Percentiles rank a stretch among this genome's conserved stretches.
Conservation (phyloP, 2,888 invertebrate species). For the Phytoseiulus persimilis region DNA sequence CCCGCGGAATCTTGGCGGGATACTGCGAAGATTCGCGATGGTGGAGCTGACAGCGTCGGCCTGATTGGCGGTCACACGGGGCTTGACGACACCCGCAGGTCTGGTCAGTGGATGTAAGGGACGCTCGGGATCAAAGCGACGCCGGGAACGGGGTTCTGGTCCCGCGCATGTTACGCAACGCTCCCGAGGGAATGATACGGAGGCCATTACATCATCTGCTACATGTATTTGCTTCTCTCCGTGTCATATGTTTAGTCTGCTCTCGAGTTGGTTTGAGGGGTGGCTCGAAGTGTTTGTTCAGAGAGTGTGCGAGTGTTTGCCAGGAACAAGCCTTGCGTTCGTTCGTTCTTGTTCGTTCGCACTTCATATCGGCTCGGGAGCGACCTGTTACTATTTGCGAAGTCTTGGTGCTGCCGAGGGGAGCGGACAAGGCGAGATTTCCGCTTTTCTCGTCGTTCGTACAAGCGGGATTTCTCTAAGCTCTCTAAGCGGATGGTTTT, state of each 20-base stretch:
- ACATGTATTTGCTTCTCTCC: neutral
- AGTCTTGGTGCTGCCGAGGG: neutral
- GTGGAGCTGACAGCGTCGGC: neutral
- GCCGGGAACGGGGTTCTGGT: neutral
- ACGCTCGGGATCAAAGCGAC: neutral
- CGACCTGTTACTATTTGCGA: neutral
- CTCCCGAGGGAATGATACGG: neutral
- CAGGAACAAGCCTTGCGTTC: neutral
- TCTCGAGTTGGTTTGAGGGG: neutral
- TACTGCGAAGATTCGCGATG: neutral
- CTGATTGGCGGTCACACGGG: neutral
- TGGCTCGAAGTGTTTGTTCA: neutral
- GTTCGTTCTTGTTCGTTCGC: neutral
- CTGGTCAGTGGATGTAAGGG: neutral
- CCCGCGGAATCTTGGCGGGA: neutral
- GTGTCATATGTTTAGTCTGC: neutral
- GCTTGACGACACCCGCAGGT: neutral
- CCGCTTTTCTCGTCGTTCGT: neutral
- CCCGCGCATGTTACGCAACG: neutral
- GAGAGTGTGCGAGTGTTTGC: neutral
- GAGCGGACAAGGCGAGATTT: neutral
- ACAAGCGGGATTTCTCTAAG: too few species aligned
- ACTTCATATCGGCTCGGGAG: neutral
- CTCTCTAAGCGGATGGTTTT: too few species aligned
- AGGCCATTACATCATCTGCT: neutral